phyloP scores from a whole-genome alignment of 2,113 vertebrate genomes.

The Vidua chalybeata region DNA sequence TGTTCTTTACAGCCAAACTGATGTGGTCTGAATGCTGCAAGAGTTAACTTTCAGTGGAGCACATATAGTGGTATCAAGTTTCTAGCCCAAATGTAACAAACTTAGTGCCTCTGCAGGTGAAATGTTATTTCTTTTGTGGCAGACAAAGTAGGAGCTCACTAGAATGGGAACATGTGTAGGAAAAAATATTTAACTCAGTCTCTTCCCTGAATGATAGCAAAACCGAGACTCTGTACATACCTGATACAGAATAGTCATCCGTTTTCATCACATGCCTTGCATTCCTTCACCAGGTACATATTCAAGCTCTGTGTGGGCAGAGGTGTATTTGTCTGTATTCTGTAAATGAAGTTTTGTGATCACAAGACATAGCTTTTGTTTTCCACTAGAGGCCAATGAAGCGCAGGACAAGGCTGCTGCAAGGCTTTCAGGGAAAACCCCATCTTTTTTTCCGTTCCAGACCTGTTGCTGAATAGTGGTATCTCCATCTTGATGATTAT shows the following conservation, averaged over 20 bases:
- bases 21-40: not conserved
- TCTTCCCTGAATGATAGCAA: not conserved
- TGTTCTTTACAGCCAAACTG: not conserved
- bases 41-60: conserved; percentile 4
- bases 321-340: not conserved
- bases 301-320: not conserved
- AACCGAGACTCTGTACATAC: not conserved
- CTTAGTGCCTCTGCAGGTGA: conserved; percentile 29
- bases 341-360: not conserved
- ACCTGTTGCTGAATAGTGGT: not conserved
- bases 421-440: not conserved
- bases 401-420: not conserved
- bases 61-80: not conserved
- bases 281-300: not conserved
- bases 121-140: conserved; percentile 47
- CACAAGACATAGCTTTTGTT: not conserved
- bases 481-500: not conserved
- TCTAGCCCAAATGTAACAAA: not conserved
- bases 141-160: not conserved
- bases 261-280: not conserved
- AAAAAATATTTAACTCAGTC: not conserved
- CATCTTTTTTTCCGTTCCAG: not conserved
- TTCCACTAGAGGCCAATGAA: conserved; percentile 72
- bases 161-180: not conserved
- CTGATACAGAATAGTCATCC: not conserved